These are phyloP conservation scores for Chrysolina haemoptera DNA, from an alignment of 2,888 invertebrate genomes.

Conservation along the genomic window DNA sequence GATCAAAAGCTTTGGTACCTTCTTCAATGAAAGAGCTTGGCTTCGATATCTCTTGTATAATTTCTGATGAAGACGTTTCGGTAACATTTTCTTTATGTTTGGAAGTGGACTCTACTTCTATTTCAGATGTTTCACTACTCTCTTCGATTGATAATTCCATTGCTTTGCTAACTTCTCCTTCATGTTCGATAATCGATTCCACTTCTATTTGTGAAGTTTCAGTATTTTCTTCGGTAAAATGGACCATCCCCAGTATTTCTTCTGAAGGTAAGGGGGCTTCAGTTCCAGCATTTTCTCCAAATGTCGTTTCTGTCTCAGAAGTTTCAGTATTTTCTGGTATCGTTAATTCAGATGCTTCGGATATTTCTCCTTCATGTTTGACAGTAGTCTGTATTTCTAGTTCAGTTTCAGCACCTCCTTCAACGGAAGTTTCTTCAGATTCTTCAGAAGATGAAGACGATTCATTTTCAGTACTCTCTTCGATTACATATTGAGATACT, in stretches of 20 bases:
- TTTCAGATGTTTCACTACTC: background rate
- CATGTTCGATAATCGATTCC: background rate
- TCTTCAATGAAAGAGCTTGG: too few species aligned
- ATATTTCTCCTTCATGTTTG: background rate
- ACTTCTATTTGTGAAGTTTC: background rate
- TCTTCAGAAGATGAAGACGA: background rate
- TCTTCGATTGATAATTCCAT: background rate
- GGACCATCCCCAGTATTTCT: background rate
- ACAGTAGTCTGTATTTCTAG: background rate
- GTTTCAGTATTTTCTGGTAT: background rate
- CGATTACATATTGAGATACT: too few species aligned
- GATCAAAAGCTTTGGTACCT: too few species aligned
- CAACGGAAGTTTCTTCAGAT: background rate
- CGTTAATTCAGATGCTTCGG: slow-evolving; percentile 9
- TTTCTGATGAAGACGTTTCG: background rate
- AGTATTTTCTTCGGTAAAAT: too few species aligned
- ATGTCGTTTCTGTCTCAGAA: background rate
- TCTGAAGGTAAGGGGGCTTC: background rate
- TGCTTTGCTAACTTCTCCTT: background rate
- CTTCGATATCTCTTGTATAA: too few species aligned
- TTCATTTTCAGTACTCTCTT: background rate
- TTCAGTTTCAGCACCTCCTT: background rate
- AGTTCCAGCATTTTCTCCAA: slow-evolving; percentile 2
- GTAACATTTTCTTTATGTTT: background rate
- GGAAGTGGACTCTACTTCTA: background rate